Base-by-base conservation (phyloP, 2,113 vertebrate genomes). In the Sciurus niger region DNA sequence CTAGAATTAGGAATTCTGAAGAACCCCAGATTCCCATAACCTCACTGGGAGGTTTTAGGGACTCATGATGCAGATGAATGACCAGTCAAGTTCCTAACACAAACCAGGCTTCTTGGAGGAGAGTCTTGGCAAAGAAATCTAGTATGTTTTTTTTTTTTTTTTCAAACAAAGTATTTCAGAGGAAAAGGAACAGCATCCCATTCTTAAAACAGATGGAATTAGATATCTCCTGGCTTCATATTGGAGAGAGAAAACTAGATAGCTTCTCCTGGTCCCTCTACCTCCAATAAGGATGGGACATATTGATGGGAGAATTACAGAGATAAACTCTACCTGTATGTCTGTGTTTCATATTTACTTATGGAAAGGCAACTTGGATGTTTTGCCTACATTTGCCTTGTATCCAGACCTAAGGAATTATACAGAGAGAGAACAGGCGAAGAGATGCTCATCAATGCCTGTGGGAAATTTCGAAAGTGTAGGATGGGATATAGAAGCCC, bases 81-180 rank as follows among this genome's bases (percentile, higher is more conserved):
- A 65, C 22, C 53, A 48, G 76, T 30, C 17, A 93, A 94, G 68
- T 85, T 93, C 10, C n/a, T 91, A 93, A 95, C 40, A 79, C 85
- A 96, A 93, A 84, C 60, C 78, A 96, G 68, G 53, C 24, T 51
- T 93, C 55, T 82, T 83, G 63, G 85, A 97, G 95, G 48, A 74
- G 34, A 79, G 14, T 84, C 68, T 86, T 94, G 83, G 65, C 78
- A 92, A 96, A 93, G 60, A 74, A 77, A 67, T 11, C 34, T 72
- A 37, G 1, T 79, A 8, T 85, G 25, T 95, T 84, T 94, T 40
- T 40, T 40, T 40, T 40, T 40, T 40, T 40, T 40, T 40, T 84
- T 34, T 87, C 82, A 91, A 93, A 84, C 25, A 84, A 96, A 96
- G 12, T 83, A 89, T 89, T 91, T 89, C 53, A 88, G 73, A 88